These are phyloP conservation scores for Azorinus chamasolen DNA, from an alignment of 2,888 invertebrate genomes.

Conservation along the genomic window DNA sequence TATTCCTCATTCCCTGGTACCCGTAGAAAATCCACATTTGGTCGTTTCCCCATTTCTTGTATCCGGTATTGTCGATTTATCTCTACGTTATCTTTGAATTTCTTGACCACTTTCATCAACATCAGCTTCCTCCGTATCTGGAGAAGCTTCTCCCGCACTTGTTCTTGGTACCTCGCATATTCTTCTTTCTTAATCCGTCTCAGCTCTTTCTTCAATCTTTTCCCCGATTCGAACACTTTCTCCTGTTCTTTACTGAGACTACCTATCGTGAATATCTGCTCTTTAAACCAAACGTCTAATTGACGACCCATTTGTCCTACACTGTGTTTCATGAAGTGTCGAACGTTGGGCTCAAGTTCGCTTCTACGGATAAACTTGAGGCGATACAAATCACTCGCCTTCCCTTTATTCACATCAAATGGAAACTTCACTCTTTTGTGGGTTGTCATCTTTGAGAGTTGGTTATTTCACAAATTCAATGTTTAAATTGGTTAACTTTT, in stretches of 20 bases:
- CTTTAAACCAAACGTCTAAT: constrained; percentile 61
- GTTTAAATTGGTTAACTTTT: no score
- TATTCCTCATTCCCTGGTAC: constrained; percentile 19
- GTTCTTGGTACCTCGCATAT: constrained; percentile 48
- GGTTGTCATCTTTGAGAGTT: constrained; percentile 32
- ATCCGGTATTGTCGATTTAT: constrained; percentile 7
- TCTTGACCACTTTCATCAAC: constrained; percentile 53
- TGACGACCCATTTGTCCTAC: constrained; percentile 48
- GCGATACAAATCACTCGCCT: constrained; percentile 46
- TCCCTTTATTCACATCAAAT: constrained; percentile 49
- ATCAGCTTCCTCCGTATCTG: constrained; percentile 34
- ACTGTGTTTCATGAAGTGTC: constrained; percentile 47
- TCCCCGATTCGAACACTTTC: constrained; percentile 35
- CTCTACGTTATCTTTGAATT: constrained; percentile 45
- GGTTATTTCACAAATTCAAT: no score
- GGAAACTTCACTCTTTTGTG: constrained; percentile 53
- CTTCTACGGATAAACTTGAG: constrained; percentile 57
- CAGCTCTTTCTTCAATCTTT: constrained; percentile 43
- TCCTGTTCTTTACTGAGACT: constrained; percentile 57
- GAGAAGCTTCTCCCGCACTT: constrained; percentile 48
- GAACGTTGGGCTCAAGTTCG: constrained; percentile 49
- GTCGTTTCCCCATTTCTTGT: constrained; percentile 1
- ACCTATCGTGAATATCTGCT: constrained; percentile 51
- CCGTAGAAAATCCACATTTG: constrained; percentile 19
- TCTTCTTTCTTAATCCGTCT: constrained; percentile 48